These are phyloP conservation scores for Pica pica DNA, from an alignment of 2,113 vertebrate genomes.

Conservation along the genomic window DNA sequence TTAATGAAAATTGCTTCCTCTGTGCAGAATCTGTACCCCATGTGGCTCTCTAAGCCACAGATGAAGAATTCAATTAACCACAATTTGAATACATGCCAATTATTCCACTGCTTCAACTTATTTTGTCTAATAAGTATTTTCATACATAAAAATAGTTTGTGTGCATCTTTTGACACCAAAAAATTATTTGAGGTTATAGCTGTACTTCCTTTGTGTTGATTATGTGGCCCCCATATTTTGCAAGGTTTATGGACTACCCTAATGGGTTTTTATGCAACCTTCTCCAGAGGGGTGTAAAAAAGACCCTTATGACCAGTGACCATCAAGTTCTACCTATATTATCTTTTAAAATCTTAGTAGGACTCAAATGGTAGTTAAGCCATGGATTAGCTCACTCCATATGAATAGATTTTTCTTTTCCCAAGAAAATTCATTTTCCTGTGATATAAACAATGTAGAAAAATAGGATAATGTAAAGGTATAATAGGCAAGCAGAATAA, in stretches of 20 bases:
- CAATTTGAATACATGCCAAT: slow-evolving; percentile 74
- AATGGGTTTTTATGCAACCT: not conserved
- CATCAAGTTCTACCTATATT: not conserved
- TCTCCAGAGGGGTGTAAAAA: not conserved
- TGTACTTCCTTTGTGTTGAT: not conserved
- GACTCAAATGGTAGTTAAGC: not conserved
- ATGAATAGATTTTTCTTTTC: not conserved
- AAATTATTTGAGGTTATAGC: not conserved
- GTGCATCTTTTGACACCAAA: not conserved
- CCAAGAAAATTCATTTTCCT: not conserved
- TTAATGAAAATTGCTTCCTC: slow-evolving; percentile 82
- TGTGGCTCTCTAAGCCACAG: slow-evolving; percentile 70
- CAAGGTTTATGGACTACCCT: not conserved
- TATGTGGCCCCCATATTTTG: not conserved
- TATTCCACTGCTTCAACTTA: slow-evolving; percentile 61
- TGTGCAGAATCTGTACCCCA: slow-evolving; percentile 68
- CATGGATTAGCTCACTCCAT: not conserved
- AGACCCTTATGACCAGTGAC: not conserved
- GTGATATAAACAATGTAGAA: not conserved
- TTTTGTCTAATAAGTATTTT: slow-evolving; percentile 65
- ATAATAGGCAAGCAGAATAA: not conserved
- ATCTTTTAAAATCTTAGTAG: not conserved
- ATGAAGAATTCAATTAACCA: slow-evolving; percentile 75
- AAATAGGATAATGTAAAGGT: not conserved
- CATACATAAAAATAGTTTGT: slow-evolving; percentile 34